Evolutionary conservation across 2,888 invertebrate species (phyloP).

Genomic region (Apodemia mormo): DNA sequence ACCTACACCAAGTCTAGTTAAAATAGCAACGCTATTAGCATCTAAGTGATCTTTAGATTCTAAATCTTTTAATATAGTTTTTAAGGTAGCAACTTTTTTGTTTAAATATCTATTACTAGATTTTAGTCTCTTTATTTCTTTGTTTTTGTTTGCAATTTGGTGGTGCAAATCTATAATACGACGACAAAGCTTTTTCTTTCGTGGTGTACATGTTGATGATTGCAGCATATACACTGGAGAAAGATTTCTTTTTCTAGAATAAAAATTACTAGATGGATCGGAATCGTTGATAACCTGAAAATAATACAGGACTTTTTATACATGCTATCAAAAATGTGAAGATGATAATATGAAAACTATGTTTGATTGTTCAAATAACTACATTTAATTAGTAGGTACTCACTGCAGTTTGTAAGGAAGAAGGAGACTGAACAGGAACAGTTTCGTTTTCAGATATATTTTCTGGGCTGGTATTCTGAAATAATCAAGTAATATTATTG

Average conservation of each 20-base stretch:
- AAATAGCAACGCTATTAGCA: neutral
- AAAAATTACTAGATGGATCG: conserved; percentile 8
- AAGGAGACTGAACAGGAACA: conserved; percentile 3
- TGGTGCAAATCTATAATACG: conserved; percentile 7
- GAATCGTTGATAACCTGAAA: conserved; percentile 8
- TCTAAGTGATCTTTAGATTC: conserved; percentile 4
- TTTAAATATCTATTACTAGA: conserved; percentile 10
- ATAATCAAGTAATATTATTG: conserved; percentile 22
- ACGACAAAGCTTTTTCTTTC: conserved; percentile 8
- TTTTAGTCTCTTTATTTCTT: conserved; percentile 10
- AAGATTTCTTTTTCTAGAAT: conserved; percentile 8
- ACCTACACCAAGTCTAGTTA: conserved; percentile 1
- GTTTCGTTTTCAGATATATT: conserved; percentile 8
- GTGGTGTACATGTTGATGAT: conserved; percentile 10
- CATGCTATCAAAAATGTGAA: conserved; percentile 8
- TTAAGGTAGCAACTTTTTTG: conserved; percentile 2
- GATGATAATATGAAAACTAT: conserved; percentile 8
- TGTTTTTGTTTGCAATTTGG: conserved; percentile 8
- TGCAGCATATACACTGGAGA: conserved; percentile 7
- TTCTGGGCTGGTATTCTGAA: conserved; percentile 5
- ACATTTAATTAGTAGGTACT: conserved; percentile 1
- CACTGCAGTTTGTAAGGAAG: conserved; percentile 7
- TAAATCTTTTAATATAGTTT: conserved; percentile 10
- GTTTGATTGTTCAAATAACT: conserved; percentile 8
- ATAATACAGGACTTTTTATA: conserved; percentile 8